These are phyloP conservation scores for Yoshiicerus persimilis DNA, from an alignment of 1,140 invertebrate genomes.

Conservation along the genomic window DNA sequence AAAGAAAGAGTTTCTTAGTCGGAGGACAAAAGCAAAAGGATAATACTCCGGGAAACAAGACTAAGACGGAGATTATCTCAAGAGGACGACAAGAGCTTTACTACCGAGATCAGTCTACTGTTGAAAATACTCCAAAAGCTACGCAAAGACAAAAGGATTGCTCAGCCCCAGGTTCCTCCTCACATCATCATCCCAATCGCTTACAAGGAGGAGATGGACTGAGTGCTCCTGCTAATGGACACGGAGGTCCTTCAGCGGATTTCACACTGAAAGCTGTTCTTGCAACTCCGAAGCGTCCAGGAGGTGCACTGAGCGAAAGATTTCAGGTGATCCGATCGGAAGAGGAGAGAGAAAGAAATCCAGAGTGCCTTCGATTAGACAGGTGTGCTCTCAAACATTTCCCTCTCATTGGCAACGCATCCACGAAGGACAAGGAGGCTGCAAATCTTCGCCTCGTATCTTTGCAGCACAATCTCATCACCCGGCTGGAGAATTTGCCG, in stretches of 20 bases:
- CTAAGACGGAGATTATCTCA: not conserved
- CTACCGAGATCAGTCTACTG: not conserved
- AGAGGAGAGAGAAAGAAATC: constrained; percentile 71
- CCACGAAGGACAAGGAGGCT: constrained; percentile 55
- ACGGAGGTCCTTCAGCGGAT: not conserved
- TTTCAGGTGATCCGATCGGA: constrained; percentile 66
- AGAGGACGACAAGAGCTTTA: not conserved
- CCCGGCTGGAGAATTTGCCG: constrained; percentile 67
- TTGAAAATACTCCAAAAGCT: not conserved
- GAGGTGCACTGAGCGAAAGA: not conserved
- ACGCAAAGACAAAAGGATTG: not conserved
- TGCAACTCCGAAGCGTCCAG: not conserved
- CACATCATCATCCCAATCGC: not conserved
- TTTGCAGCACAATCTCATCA: constrained; percentile 86
- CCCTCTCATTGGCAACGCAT: constrained; percentile 76
- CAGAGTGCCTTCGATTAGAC: constrained; percentile 75
- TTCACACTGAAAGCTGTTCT: not conserved
- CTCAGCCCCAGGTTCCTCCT: not conserved
- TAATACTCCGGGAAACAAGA: not conserved
- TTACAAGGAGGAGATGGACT: not conserved
- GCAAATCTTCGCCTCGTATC: constrained; percentile 71
- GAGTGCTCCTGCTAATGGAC: not conserved
- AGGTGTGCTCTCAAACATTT: constrained; percentile 71
- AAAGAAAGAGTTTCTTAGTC: not conserved
- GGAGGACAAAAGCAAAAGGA: not conserved